Evolutionary conservation across 1,140 invertebrate genomes (phyloP).

Genomic region (Macrobrachium rosenbergii): DNA sequence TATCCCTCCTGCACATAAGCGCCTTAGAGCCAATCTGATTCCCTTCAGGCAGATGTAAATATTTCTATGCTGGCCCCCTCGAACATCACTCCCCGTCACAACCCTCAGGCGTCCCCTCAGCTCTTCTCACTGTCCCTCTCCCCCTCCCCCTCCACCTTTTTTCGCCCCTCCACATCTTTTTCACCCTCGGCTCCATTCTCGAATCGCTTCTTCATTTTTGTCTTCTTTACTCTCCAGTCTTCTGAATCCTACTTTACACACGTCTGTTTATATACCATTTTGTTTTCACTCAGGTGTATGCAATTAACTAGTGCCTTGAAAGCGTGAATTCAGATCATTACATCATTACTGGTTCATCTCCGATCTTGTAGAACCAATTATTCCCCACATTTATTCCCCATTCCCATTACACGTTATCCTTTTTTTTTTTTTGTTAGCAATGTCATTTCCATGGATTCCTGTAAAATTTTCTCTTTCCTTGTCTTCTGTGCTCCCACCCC

Average conservation of each 20-base stretch:
- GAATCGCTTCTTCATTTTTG: background rate
- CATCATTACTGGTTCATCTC: too few relatives aligned
- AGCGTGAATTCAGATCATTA: too few relatives aligned
- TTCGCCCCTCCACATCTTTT: background rate
- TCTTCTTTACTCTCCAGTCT: too few relatives aligned
- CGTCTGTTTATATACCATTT: too few relatives aligned
- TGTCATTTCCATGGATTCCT: too few relatives aligned
- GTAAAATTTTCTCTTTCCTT: background rate
- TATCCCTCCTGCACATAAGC: constrained; percentile 50
- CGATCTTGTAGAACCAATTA: too few relatives aligned
- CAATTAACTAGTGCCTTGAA: too few relatives aligned
- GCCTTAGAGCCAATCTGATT: constrained; percentile 60
- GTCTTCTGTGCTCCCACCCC: background rate
- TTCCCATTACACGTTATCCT: too few relatives aligned
- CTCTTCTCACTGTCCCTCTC: background rate
- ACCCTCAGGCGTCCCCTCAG: background rate
- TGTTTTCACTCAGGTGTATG: too few relatives aligned
- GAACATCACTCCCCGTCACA: background rate
- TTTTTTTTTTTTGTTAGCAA: too few relatives aligned
- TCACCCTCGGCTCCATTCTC: background rate
- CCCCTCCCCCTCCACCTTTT: background rate
- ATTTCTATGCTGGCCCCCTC: constrained; percentile 35
- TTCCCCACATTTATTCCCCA: too few relatives aligned
- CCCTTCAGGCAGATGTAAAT: constrained; percentile 57
- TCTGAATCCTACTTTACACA: too few relatives aligned